Percentiles rank a stretch among this genome's conserved stretches.
phyloP scores from a whole-genome alignment of 2,797 vertebrate species.

The Sardinella longiceps region DNA sequence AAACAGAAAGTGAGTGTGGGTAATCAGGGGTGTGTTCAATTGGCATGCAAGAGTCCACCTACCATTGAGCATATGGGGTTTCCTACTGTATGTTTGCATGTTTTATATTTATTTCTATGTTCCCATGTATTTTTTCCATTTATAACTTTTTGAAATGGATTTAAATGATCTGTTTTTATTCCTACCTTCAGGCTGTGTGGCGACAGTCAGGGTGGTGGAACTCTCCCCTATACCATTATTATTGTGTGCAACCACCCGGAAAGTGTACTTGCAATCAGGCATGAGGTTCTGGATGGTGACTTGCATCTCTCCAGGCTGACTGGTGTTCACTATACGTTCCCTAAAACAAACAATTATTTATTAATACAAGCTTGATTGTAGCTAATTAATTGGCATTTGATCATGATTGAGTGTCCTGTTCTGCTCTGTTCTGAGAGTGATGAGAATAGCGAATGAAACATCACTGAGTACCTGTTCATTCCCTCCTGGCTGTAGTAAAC shows the following conservation, averaged over 20 bases:
- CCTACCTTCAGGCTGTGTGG: constrained; percentile 96
- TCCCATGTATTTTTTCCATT: too few species aligned
- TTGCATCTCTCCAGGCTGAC: constrained; percentile 89
- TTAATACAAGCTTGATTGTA: neutral
- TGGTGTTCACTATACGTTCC: constrained; percentile 92
- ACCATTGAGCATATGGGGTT: too few species aligned
- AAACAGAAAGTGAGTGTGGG: too few species aligned
- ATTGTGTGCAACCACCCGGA: constrained; percentile 91
- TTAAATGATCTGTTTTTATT: neutral
- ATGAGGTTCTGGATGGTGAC: constrained; percentile 95
- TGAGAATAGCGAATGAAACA: neutral
- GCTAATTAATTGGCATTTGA: neutral
- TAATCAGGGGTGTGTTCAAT: too few species aligned
- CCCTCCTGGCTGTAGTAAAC: constrained; percentile 96
- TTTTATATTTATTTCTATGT: too few species aligned
- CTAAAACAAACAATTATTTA: constrained; percentile 63
- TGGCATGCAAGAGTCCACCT: too few species aligned
- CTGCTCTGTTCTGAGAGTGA: neutral
- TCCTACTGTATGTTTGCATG: too few species aligned
- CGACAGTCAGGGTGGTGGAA: constrained; percentile 84
- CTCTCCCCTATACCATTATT: constrained; percentile 90
- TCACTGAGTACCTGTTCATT: constrained; percentile 83
- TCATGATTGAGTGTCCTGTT: neutral
- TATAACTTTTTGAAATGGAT: neutral
- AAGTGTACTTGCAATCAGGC: constrained; percentile 92